These are phyloP conservation scores for Ara ararauna DNA, from an alignment of 2,797 vertebrate species.

Conservation along the genomic window DNA sequence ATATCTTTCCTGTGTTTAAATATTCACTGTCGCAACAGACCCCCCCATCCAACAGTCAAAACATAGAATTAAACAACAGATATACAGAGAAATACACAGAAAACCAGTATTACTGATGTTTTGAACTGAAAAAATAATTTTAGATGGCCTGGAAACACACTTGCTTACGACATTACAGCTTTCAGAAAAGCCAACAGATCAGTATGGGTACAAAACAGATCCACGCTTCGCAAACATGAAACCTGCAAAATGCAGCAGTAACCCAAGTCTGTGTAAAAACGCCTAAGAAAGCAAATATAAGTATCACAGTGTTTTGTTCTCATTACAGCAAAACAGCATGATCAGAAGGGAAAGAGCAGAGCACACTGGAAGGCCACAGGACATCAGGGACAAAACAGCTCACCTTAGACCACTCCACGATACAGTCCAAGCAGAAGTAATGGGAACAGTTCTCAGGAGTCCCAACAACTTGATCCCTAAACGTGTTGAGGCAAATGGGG, in stretches of 20 bases:
- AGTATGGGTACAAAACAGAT: background rate
- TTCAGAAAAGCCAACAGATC: background rate
- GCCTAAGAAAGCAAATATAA: background rate
- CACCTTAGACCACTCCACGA: slow-evolving; percentile 96
- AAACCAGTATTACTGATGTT: background rate
- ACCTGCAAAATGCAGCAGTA: background rate
- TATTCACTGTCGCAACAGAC: background rate
- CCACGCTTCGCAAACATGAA: background rate
- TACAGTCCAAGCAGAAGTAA: slow-evolving; percentile 97
- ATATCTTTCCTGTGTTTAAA: background rate
- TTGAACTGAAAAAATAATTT: background rate
- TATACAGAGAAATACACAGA: background rate
- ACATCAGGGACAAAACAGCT: slow-evolving; percentile 24
- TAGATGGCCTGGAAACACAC: background rate
- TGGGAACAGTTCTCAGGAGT: slow-evolving; percentile 95
- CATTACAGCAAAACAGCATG: background rate
- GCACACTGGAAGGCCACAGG: slow-evolving; percentile 64
- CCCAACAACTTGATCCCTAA: slow-evolving; percentile 91
- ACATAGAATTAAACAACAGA: background rate
- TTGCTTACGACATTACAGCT: background rate
- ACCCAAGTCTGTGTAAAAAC: background rate
- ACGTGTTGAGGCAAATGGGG: slow-evolving; percentile 95
- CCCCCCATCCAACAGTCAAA: background rate
- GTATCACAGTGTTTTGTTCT: background rate
- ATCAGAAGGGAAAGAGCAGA: background rate